Evolutionary conservation across 2,888 invertebrate species (phyloP), one percentile per base, ranked within the genome.

Genomic region (Panorpa germanica): DNA sequence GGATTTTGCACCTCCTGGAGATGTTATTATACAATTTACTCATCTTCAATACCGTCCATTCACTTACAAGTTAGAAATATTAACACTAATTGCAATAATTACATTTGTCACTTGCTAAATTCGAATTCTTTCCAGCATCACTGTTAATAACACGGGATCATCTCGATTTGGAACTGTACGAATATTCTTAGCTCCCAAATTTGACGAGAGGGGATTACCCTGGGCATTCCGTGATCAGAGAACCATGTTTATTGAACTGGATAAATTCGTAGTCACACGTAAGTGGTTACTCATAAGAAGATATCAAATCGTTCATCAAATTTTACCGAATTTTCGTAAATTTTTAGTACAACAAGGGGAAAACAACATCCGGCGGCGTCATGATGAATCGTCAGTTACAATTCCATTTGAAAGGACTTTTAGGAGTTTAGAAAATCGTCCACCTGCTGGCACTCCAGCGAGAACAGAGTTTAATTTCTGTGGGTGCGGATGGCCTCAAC

Each of bases 221-320:
- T 70, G 73, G 61, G 40, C 49, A n/a, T 62, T 70, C 39, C 49
- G 61, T 4, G 70, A 74, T 33, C 75, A 77, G 40, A 65, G 70
- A 39, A 57, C 61, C 38, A 57, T 76, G 47, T 71, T 75, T 52
- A 61, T 76, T 29, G 78, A 80, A 46, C 58, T 78, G 64, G 78
- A 78, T 50, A 67, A 70, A 50, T 77, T 77, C 42, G 59, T 63
- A n/a, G 57, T 60, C 0, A 55, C 53, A 33, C 47, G 80, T 78
- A 56, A 65, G 70, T n/a, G n/a, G n/a, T n/a, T n/a, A n/a, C n/a
- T n/a, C n/a, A n/a, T n/a, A n/a, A n/a, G n/a, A n/a, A n/a, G n/a
- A n/a, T n/a, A n/a, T n/a, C n/a, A n/a, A n/a, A n/a, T n/a, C n/a
- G n/a, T n/a, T n/a, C n/a, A n/a, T n/a, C n/a, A n/a, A n/a, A n/a